Evolutionary conservation across 2,113 vertebrate species (phyloP), one percentile per base, ranked within the genome.

Genomic region (Shinisaurus crocodilurus): DNA sequence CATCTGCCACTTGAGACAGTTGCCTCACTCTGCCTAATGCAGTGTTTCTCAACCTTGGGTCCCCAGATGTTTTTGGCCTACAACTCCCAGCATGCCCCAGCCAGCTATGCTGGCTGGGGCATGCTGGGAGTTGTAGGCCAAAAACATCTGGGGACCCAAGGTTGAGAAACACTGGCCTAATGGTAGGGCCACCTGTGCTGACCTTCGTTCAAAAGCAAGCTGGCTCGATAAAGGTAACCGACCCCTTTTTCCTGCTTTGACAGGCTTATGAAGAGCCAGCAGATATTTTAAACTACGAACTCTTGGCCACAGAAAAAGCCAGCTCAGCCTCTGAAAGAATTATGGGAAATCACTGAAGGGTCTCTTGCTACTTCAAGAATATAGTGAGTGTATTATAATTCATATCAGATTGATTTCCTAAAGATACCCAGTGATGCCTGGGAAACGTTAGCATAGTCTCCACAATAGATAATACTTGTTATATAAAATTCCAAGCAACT

Each of bases 361-460:
- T 60, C 82, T 92, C 72, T 67, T 90, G 87, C 89, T 45, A 81
- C 54, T 87, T 92, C 93, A 90, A 74, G 16, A 91, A 94, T 89
- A 10, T n/a, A n/a, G n/a, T n/a, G 37, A 77, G 2, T 86, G 69
- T 40, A 50, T 45, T 93, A 81, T 91, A 94, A 87, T 92, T 91
- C 84, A 86, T 1, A 89, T 65, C 70, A 85, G 20, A 90, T 20
- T 54, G 84, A 87, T 93, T 79, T 94, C 34, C 92, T 94, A 87
- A 94, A 91, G 86, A 80, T 91, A 90, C 37, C 43, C 40, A 54
- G 65, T 90, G 86, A 10, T 83, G 86, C 13, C 77, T 80, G 3
- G 93, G 57, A 84, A 93, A 81, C 8, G 1, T 89, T 81, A 72
- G 40, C 18, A 72, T 90, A 84, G 87, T 79, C 80, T 91, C 70